These are phyloP conservation scores for Tapirus indicus DNA, from an alignment of 2,797 vertebrate species.

Conservation along the genomic window DNA sequence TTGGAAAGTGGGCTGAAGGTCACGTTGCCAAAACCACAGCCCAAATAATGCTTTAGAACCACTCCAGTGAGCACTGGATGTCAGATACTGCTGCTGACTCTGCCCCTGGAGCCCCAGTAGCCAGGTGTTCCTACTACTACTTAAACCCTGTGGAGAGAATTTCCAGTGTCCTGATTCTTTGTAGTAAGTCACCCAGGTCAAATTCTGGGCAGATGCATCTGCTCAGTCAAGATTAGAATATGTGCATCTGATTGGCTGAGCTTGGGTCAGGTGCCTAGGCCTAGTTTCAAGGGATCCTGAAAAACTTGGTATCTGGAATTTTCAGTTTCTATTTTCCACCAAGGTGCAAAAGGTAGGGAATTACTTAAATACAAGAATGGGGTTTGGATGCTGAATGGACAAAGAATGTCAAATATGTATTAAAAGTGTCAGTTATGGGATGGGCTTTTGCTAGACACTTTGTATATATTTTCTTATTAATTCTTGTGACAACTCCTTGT, in stretches of 20 bases:
- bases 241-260: not conserved
- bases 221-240: not conserved
- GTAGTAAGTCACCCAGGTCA: not conserved
- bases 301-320: not conserved
- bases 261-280: not conserved
- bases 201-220: not conserved
- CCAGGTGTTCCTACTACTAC: not conserved
- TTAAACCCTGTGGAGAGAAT: not conserved
- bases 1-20: not conserved
- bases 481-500: not conserved
- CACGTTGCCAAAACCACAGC: not conserved
- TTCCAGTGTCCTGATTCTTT: not conserved
- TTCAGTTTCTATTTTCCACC: not conserved
- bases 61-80: not conserved
- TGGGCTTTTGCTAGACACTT: not conserved
- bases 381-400: not conserved
- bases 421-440: not conserved
- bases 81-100: not conserved
- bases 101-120: not conserved
- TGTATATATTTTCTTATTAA: not conserved
- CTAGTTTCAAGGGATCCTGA: not conserved
- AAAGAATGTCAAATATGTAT: not conserved
- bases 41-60: not conserved
- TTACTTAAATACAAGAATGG: not conserved
- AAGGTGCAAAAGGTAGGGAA: not conserved